Evolutionary conservation across 2,888 invertebrate genomes (phyloP), one percentile per base, ranked within the genome.

Genomic region (Chromoteleia sp.): DNA sequence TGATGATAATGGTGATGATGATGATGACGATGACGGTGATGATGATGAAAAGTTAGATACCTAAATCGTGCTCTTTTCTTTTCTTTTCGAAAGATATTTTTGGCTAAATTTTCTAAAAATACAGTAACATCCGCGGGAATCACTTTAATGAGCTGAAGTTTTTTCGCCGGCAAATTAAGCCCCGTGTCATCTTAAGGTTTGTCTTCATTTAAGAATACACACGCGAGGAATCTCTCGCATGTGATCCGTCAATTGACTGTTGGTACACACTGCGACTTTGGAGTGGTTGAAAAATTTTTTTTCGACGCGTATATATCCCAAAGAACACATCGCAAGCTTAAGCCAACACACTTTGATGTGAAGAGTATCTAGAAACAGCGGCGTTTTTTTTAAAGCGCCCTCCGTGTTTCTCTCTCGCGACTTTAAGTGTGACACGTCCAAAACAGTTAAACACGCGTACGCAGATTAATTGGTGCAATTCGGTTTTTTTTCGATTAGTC

Each of bases 291-390:
- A 68, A 61, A 43, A 65, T 67, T 15, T 74, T 59, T 70, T 59
- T 67, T 59, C 52, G 29, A 36, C 36, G 68, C 78, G 73, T 83
- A 68, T 63, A 48, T 77, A 68, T 70, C 39, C 39, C 50, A 52
- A 68, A 61, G 70, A 71, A 71, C 61, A 71, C 63, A 77, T 50
- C 77, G 68, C 30, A 19, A 56, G 77, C 70, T 77, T 71, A 77
- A 77, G 56, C 63, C 63, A 77, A 71, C 77, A 77, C 56, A 50
- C 77, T 77, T 77, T 77, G 77, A 77, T 70, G 70, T 77, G 71
- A 78, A 56, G 78, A 65, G 65, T 61, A 63, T 70, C 70, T 41
- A 75, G 50, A 41, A 63, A 67, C 50, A 65, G 25, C 33, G 61
- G 54, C 48, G 39, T 39, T 50, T 43, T 63, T 76, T 75, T 52